Conservation (phyloP, 2,888 invertebrate genomes). For the Epinotia bilunana region DNA sequence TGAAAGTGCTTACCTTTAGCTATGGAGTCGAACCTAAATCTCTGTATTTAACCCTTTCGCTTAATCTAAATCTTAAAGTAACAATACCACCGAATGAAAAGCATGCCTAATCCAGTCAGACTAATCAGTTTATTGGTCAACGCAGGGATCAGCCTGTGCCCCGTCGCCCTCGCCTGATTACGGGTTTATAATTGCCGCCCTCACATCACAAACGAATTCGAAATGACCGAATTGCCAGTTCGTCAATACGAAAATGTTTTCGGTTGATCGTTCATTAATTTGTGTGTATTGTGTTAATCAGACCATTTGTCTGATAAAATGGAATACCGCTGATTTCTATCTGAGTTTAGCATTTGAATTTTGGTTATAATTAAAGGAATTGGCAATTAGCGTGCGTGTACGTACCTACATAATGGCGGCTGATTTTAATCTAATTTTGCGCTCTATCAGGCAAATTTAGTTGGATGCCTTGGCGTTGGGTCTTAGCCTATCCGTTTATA, state of each 20-base stretch:
- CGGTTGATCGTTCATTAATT: constrained; percentile 79
- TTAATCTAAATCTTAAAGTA: background rate
- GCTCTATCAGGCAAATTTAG: constrained; percentile 27
- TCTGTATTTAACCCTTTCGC: no score
- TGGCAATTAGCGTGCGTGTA: constrained; percentile 31
- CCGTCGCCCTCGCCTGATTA: constrained; percentile 71
- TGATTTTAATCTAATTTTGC: constrained; percentile 37
- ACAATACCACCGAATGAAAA: background rate
- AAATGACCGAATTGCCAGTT: constrained; percentile 61
- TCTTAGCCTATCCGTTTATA: constrained; percentile 23
- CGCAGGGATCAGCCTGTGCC: constrained; percentile 57
- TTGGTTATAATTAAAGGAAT: constrained; percentile 43
- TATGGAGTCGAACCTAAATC: no score
- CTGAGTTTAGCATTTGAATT: constrained; percentile 48
- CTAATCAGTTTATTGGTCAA: constrained; percentile 60
- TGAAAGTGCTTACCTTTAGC: no score
- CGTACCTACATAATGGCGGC: constrained; percentile 15
- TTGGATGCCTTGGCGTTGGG: constrained; percentile 31
- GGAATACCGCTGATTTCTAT: constrained; percentile 55
- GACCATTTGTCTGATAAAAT: constrained; percentile 72
- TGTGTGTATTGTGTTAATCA: constrained; percentile 77
- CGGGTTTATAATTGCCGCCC: constrained; percentile 78
- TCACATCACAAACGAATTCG: constrained; percentile 79
- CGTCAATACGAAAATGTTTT: constrained; percentile 74
- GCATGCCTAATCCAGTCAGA: constrained; percentile 19